Evolutionary conservation across 2,797 vertebrate species (phyloP).

Genomic region (Phaenicophaeus curvirostris): DNA sequence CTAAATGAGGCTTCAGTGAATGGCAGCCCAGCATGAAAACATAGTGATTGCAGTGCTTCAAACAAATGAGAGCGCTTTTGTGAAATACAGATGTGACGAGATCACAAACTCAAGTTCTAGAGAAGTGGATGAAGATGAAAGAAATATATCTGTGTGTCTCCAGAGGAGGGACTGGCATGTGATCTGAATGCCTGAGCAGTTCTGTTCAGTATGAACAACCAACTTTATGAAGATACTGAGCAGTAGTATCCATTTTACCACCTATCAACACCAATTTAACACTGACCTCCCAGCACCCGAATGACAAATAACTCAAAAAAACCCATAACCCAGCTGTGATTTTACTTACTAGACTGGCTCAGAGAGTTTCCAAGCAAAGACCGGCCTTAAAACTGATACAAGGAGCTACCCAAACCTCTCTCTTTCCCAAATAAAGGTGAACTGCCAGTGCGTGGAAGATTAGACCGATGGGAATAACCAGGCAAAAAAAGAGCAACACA

Average conservation of each 20-base stretch:
- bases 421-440: neutral
- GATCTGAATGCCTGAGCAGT: neutral
- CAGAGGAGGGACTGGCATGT: neutral
- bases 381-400: neutral
- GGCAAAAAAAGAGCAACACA: neutral
- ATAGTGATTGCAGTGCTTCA: accelerated
- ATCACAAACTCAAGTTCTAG: neutral
- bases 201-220: neutral
- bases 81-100: neutral
- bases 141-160: neutral
- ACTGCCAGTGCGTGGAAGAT: neutral
- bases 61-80: accelerated
- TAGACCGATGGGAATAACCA: neutral
- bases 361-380: neutral
- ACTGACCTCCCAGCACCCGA: neutral
- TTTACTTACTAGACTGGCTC: neutral
- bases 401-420: neutral
- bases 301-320: neutral
- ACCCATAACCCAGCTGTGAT: neutral
- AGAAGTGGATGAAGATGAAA: neutral
- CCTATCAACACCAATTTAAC: neutral
- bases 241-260: neutral
- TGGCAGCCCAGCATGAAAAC: neutral
- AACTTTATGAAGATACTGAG: neutral
- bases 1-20: neutral